Evolutionary conservation across 2,797 vertebrate genomes (phyloP).

Genomic region (Pterois miles): DNA sequence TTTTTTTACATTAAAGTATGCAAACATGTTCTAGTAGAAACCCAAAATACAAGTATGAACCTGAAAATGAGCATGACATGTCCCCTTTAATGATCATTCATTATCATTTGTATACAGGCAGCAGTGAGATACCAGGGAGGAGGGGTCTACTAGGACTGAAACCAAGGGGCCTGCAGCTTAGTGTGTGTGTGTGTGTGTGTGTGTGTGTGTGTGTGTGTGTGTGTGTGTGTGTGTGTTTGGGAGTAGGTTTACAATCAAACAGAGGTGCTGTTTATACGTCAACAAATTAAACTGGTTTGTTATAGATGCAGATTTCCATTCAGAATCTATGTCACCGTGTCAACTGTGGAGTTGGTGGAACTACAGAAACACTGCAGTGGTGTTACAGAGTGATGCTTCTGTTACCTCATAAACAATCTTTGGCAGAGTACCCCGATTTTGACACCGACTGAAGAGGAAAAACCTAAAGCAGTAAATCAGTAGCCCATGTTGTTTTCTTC

Average conservation of each 20-base stretch:
- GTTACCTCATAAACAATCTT: background rate
- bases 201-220: background rate
- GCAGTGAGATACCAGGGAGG: too few relatives aligned
- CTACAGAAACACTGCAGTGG: background rate
- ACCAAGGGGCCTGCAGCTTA: background rate
- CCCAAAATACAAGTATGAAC: too few relatives aligned
- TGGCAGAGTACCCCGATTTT: background rate
- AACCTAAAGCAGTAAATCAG: background rate
- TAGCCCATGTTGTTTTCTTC: background rate
- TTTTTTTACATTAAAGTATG: too few relatives aligned
- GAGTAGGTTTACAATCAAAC: conserved; percentile 63
- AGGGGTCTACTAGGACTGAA: background rate
- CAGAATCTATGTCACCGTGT: background rate
- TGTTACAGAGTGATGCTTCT: background rate
- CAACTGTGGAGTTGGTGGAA: background rate
- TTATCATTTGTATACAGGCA: background rate
- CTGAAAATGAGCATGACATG: too few relatives aligned
- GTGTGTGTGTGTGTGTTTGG: background rate
- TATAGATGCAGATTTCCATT: conserved; percentile 4
- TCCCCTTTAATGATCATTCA: background rate
- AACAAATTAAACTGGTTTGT: conserved; percentile 38
- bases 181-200: background rate
- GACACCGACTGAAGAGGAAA: background rate
- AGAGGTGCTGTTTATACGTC: conserved; percentile 46
- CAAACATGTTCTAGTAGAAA: too few relatives aligned